Evolutionary conservation across 2,888 invertebrate genomes (phyloP).

Genomic region (Podabrus alpinus): DNA sequence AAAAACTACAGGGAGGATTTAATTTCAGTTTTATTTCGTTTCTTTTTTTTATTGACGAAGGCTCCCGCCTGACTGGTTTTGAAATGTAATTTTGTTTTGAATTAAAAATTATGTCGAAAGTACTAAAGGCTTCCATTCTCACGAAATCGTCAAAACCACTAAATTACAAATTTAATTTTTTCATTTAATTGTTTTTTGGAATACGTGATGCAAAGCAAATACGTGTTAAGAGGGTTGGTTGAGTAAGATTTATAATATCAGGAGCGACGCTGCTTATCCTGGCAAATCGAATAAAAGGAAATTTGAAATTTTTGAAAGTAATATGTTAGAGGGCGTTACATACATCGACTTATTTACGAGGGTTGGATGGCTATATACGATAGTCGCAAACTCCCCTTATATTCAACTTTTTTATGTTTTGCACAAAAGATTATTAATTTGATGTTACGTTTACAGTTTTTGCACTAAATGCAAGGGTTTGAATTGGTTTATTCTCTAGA

Average conservation of each 20-base stretch:
- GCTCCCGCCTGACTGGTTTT: slow-evolving; percentile 8
- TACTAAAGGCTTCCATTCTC: background rate
- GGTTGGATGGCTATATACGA: background rate
- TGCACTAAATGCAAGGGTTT: background rate
- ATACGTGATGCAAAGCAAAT: background rate
- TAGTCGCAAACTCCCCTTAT: background rate
- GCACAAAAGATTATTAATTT: background rate
- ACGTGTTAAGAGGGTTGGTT: background rate
- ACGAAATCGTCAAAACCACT: background rate
- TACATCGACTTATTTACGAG: slow-evolving; percentile 2
- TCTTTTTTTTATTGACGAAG: slow-evolving; percentile 23
- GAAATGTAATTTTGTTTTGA: slow-evolving; percentile 20
- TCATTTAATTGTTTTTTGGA: background rate
- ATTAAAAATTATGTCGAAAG: slow-evolving; percentile 11
- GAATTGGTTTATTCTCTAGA: slow-evolving; percentile 6
- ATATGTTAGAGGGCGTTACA: background rate
- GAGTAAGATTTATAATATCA: background rate
- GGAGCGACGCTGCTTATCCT: background rate
- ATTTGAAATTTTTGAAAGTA: slow-evolving; percentile 11
- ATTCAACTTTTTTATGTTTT: background rate
- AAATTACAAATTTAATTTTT: background rate
- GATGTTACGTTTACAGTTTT: background rate
- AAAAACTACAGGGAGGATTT: slow-evolving; percentile 31
- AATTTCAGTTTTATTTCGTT: slow-evolving; percentile 29
- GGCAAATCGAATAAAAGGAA: slow-evolving; percentile 13